These are phyloP conservation scores for Perca flavescens DNA, from an alignment of 2,113 vertebrate genomes.

Conservation along the genomic window DNA sequence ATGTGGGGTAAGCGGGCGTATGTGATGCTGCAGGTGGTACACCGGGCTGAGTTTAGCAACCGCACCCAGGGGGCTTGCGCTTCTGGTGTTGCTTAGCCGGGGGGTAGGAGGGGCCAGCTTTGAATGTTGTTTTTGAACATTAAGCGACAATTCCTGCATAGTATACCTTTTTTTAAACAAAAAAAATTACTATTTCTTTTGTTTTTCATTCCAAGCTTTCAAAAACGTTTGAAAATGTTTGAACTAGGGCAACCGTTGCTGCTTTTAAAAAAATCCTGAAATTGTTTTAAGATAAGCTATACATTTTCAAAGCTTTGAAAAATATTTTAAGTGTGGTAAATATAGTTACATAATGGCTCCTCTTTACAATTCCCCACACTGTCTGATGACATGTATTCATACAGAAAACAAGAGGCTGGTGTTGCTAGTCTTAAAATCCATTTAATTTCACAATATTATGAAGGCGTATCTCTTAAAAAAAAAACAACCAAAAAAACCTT, in stretches of 20 bases:
- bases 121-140: no score
- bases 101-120: no score
- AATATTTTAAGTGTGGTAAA: neutral
- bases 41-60: no score
- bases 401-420: neutral
- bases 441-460: neutral
- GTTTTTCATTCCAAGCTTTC: constrained; percentile 3
- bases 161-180: neutral
- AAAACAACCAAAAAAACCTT: neutral
- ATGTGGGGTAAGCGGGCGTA: no score
- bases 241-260: neutral
- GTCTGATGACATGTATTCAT: neutral
- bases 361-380: neutral
- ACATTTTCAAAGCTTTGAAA: constrained; percentile 7
- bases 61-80: no score
- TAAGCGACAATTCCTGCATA: no score
- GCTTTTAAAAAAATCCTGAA: constrained; percentile 2
- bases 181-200: neutral
- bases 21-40: no score
- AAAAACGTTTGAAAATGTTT: neutral
- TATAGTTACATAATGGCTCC: neutral
- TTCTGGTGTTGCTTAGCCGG: no score
- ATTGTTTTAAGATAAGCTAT: constrained; percentile 1
- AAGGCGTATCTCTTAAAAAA: neutral
- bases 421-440: neutral